Base-by-base conservation (phyloP, 2,113 vertebrate genomes). In the Heliornis fulica region DNA sequence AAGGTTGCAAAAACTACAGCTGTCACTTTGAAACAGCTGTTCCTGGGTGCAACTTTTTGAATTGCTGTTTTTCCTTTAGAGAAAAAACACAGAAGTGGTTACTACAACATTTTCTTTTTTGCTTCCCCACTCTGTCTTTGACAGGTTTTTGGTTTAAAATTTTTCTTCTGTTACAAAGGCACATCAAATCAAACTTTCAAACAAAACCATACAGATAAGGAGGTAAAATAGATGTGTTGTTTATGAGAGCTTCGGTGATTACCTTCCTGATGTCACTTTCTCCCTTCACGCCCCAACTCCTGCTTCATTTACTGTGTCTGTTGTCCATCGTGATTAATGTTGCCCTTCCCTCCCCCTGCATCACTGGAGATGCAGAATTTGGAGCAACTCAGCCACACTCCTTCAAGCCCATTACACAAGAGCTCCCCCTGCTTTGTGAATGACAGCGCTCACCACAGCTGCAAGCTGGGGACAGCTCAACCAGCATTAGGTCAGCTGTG, bases 301-400 rank as follows among this genome's bases (percentile, higher is more conserved):
- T 7, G 8, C 53, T 65, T 64, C 63, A 61, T 48, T 56, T 45
- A 4, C 63, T 48, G 43, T 0, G 0, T 4, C 19, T 7, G 0
- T 7, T 48, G 34, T 32, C 51, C 66, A 41, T 46, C 5, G 21
- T 25, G 41, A 82, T 29, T 32, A 14, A 32, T 1, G 4, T 0
- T 43, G 57, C 14, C 38, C 10, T 56, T 56, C 82, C 54, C 64
- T 72, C 69, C 81, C 23, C 32, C 29, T 64, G 43, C 41, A 34
- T 14, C 4, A 5, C 29, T 0, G 1, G 16, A 20, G 50, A 25
- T 23, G 43, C 29, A 66, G 53, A 68, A 46, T 26, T 26, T 5
- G 13, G 40, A 94, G 56, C 8, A 57, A 11, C 36, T 56, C 28
- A 32, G 61, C n/a, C 34, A 59, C 28, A 9, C 6, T 64, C 23